A percentile compares a stretch with the other conserved stretches of the same genome.
These are phyloP conservation scores for Sepiola atlantica DNA, from an alignment of 2,888 invertebrate species.

Conservation along the genomic window DNA sequence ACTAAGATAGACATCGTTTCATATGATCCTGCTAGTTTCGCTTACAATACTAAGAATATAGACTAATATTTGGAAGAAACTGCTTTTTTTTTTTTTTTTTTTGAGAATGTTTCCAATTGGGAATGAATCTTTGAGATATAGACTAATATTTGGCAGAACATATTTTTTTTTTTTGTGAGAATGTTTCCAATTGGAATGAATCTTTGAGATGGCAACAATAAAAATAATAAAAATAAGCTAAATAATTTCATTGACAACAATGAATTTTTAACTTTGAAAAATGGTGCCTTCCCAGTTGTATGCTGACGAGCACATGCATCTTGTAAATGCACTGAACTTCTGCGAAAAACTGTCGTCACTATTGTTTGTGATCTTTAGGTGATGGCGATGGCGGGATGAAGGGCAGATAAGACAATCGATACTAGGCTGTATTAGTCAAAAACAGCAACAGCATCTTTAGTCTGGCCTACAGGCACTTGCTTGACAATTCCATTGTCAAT, in stretches of 20 bases:
- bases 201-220: neutral
- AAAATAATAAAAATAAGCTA: neutral
- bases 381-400: neutral
- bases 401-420: neutral
- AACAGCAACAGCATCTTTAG: neutral
- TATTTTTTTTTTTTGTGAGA: too few species aligned
- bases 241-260: neutral
- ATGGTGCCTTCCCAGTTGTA: neutral
- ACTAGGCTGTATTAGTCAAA: constrained; percentile 4
- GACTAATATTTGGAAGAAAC: too few species aligned
- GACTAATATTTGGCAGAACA: too few species aligned
- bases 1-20: too few species aligned
- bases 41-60: too few species aligned
- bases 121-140: too few species aligned
- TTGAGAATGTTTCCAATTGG: too few species aligned
- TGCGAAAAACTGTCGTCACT: neutral
- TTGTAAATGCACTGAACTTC: neutral
- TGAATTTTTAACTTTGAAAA: neutral
- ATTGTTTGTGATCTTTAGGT: neutral
- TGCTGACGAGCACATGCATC: neutral
- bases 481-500: neutral
- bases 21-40: too few species aligned
- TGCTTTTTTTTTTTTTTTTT: too few species aligned
- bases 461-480: neutral
- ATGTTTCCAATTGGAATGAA: too few species aligned